These are phyloP conservation scores for Conus ventricosus DNA, from an alignment of 1,140 invertebrate genomes.

Conservation along the genomic window DNA sequence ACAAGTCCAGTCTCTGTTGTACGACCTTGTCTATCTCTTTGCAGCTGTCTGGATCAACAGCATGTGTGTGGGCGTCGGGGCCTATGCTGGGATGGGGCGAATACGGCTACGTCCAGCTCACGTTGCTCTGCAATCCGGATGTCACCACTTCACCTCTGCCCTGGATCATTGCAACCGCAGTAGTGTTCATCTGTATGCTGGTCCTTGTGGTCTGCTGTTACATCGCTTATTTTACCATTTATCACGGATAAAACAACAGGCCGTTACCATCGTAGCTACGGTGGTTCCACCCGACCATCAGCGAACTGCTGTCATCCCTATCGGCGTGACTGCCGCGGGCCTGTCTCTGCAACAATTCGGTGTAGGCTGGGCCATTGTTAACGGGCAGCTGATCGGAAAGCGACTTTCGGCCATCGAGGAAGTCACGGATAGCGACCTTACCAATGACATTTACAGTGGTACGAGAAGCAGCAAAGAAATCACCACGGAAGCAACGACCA, in stretches of 20 bases:
- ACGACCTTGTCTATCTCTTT: neutral
- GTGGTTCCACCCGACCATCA: neutral
- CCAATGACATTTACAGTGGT: neutral
- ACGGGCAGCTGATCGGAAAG: neutral
- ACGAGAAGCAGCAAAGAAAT: neutral
- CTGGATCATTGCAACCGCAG: neutral
- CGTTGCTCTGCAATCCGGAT: neutral
- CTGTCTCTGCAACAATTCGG: too few species aligned
- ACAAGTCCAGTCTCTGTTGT: too few species aligned
- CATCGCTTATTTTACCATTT: neutral
- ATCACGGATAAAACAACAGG: neutral
- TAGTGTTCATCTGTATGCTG: neutral
- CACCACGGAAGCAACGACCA: neutral
- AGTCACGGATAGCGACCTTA: neutral
- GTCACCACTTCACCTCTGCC: neutral
- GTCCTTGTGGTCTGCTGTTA: neutral
- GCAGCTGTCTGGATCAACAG: neutral
- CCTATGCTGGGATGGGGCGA: neutral
- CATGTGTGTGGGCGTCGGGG: neutral
- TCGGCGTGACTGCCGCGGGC: neutral
- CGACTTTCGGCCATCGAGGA: neutral
- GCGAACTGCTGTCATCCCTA: neutral
- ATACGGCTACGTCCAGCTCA: neutral
- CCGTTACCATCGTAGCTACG: too few species aligned
- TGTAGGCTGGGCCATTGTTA: too few species aligned